phyloP scores from a whole-genome alignment of 2,113 vertebrate genomes.

The Poicephalus meyeri region DNA sequence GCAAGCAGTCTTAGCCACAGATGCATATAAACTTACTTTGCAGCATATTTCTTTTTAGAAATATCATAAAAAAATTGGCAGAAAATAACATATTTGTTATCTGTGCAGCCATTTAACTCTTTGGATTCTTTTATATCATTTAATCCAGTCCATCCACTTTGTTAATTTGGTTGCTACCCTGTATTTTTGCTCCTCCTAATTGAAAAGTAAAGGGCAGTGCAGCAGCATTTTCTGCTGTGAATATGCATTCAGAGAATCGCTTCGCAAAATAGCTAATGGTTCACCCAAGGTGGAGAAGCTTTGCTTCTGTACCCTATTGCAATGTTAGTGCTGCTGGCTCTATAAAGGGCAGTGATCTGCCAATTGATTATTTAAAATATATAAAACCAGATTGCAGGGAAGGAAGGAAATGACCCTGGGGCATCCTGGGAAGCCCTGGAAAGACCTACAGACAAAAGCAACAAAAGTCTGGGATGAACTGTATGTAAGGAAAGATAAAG shows the following conservation, averaged over 20 bases:
- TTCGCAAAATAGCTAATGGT: neutral
- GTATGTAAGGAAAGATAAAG: neutral
- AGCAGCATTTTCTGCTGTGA: neutral
- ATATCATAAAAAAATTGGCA: neutral
- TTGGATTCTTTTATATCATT: accelerated
- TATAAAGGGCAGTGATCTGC: accelerated
- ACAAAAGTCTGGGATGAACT: neutral
- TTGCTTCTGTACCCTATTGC: neutral
- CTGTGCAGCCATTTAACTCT: neutral
- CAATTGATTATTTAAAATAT: neutral
- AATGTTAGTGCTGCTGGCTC: neutral
- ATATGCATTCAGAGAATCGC: neutral
- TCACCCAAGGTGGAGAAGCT: neutral
- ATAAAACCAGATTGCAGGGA: neutral
- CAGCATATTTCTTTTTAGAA: neutral
- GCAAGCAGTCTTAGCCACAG: neutral
- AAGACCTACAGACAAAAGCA: neutral
- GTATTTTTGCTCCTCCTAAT: neutral
- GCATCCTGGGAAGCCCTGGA: neutral
- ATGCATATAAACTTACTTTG: neutral
- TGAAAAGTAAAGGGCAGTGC: neutral
- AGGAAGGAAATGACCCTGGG: neutral
- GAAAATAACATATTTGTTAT: neutral
- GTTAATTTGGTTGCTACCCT: neutral
- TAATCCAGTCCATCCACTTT: neutral